A percentile compares a stretch with the other conserved stretches of the same genome.
Conservation (phyloP, 2,888 invertebrate genomes). For the Dione vanillae region DNA sequence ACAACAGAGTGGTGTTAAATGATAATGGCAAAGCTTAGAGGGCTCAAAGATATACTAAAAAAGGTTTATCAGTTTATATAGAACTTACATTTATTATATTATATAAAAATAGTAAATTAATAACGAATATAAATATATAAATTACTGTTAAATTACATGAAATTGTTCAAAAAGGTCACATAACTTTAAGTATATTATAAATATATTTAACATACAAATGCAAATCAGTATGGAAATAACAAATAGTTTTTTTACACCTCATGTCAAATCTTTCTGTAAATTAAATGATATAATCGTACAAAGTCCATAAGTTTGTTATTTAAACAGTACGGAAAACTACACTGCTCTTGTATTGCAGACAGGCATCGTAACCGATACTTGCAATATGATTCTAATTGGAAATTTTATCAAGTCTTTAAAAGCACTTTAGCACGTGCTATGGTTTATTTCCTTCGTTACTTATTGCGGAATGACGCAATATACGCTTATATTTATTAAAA, state of each 20-base stretch:
- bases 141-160: background rate
- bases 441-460: conserved; percentile 22
- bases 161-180: background rate
- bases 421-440: conserved; percentile 13
- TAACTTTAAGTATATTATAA: background rate
- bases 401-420: conserved; percentile 30
- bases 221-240: conserved; percentile 2
- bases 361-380: conserved; percentile 46
- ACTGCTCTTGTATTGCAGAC: background rate
- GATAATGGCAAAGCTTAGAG: background rate
- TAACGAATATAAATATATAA: background rate
- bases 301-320: conserved; percentile 22
- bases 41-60: background rate
- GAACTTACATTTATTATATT: background rate
- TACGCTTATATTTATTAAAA: conserved; percentile 52
- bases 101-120: background rate
- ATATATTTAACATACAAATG: background rate
- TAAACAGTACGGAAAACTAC: conserved; percentile 19
- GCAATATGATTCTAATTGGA: conserved; percentile 50
- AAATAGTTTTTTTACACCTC: background rate
- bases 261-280: conserved; percentile 11
- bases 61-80: background rate
- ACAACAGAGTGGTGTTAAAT: conserved; percentile 9
- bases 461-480: conserved; percentile 50
- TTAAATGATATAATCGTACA: conserved; percentile 10